These are phyloP conservation scores for Apoda limacodes DNA, from an alignment of 2,888 invertebrate species.

Conservation along the genomic window DNA sequence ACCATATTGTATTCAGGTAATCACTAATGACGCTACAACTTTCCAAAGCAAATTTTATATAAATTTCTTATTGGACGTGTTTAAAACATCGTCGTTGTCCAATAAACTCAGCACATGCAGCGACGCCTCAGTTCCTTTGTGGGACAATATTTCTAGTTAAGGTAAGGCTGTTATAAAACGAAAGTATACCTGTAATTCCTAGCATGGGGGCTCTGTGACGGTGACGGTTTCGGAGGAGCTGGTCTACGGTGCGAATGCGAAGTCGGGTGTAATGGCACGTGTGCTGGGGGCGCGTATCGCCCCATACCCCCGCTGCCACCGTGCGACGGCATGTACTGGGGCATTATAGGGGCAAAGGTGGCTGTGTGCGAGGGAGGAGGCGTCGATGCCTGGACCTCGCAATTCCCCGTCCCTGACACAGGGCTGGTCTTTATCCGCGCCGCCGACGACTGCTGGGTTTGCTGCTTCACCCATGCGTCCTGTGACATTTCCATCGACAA, in stretches of 20 bases:
- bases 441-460: slow-evolving; percentile 46
- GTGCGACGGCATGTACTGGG: slow-evolving; percentile 50
- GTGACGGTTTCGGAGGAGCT: slow-evolving; percentile 60
- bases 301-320: slow-evolving; percentile 52
- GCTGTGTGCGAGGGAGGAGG: slow-evolving; percentile 45
- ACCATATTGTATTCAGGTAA: no score
- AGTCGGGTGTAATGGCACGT: slow-evolving; percentile 70
- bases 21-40: no score
- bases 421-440: slow-evolving; percentile 60
- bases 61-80: no score
- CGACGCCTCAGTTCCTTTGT: no score
- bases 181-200: slow-evolving; percentile 64
- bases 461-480: slow-evolving; percentile 62
- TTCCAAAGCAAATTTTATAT: no score
- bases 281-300: slow-evolving; percentile 57
- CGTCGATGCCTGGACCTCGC: slow-evolving; percentile 72
- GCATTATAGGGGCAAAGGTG: slow-evolving; percentile 57
- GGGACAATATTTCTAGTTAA: no score
- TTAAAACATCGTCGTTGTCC: no score
- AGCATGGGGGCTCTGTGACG: slow-evolving; percentile 65
- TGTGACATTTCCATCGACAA: slow-evolving; percentile 65
- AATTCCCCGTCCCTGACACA: slow-evolving; percentile 52
- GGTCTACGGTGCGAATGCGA: slow-evolving; percentile 54
- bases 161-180: no score
- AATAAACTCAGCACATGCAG: no score